A percentile compares a stretch with the other conserved stretches of the same genome.
Evolutionary conservation across 2,113 vertebrate genomes (phyloP).

Genomic region (Pipra filicauda): DNA sequence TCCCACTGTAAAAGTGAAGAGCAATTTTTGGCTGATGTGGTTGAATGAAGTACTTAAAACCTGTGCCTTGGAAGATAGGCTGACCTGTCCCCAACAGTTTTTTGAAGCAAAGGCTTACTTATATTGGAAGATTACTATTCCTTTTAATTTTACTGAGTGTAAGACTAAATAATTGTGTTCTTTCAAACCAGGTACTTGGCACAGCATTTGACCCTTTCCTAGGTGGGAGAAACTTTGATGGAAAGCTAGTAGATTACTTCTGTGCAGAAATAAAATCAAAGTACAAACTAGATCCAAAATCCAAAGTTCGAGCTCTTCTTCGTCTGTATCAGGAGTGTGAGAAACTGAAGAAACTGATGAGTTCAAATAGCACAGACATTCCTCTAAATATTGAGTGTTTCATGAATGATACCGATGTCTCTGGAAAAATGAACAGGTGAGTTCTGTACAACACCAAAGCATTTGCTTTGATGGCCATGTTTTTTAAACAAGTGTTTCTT

Average conservation of each 20-base stretch:
- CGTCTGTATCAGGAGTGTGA: constrained; percentile 83
- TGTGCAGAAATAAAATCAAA: constrained; percentile 80
- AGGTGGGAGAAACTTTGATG: constrained; percentile 82
- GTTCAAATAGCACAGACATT: constrained; percentile 81
- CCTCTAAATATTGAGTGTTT: constrained; percentile 83
- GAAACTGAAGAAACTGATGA: constrained; percentile 84
- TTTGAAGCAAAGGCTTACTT: neutral
- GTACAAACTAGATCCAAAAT: constrained; percentile 81
- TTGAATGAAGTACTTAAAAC: neutral
- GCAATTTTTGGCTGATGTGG: neutral
- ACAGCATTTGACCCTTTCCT: constrained; percentile 84
- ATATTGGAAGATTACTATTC: neutral
- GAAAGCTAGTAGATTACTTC: constrained; percentile 80
- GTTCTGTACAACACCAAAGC: neutral
- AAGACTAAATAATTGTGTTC: neutral
- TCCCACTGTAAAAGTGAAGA: neutral
- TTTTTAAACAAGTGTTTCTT: neutral
- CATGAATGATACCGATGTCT: constrained; percentile 81
- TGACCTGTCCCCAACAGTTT: neutral
- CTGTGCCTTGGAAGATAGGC: neutral
- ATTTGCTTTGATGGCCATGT: neutral
- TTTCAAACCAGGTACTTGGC: constrained; percentile 76
- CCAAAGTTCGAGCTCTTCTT: constrained; percentile 76
- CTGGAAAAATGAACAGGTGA: constrained; percentile 82
- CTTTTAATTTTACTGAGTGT: neutral